Evolutionary conservation across 1,140 invertebrate genomes (phyloP).

Genomic region (Heliconius hermathena): DNA sequence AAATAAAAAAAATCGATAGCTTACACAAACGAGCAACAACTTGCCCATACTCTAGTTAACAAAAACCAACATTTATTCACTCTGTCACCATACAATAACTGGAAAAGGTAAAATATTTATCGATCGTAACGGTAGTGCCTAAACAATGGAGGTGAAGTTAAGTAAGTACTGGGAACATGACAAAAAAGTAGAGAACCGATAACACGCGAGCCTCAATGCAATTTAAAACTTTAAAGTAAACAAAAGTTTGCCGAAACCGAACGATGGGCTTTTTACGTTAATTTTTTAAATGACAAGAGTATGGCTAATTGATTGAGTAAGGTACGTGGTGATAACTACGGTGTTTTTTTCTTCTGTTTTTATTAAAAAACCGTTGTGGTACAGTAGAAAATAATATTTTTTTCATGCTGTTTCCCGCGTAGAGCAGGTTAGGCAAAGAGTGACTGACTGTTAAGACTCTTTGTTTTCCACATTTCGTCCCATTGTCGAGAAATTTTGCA

Average conservation of each 20-base stretch:
- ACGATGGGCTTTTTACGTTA: not conserved
- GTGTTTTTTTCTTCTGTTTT: not conserved
- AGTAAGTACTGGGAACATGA: not conserved
- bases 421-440: too few relatives aligned
- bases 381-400: not conserved
- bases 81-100: not conserved
- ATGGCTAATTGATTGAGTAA: constrained; percentile 1
- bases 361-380: not conserved
- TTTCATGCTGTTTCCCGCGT: too few relatives aligned
- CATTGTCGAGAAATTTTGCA: too few relatives aligned
- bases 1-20: too few relatives aligned
- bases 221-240: not conserved
- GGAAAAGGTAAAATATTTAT: not conserved
- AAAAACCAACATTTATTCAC: not conserved
- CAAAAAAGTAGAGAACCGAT: constrained; percentile 10
- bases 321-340: not conserved
- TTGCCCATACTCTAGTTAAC: not conserved
- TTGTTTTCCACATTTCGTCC: too few relatives aligned
- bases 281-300: constrained; percentile 2
- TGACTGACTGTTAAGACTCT: too few relatives aligned
- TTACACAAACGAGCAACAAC: too few relatives aligned
- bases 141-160: constrained; percentile 4
- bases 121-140: constrained; percentile 17
- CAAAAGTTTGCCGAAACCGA: not conserved
- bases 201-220: not conserved